These are phyloP conservation scores for Tenebrio molitor DNA, from an alignment of 1,140 invertebrate species.

Conservation along the genomic window DNA sequence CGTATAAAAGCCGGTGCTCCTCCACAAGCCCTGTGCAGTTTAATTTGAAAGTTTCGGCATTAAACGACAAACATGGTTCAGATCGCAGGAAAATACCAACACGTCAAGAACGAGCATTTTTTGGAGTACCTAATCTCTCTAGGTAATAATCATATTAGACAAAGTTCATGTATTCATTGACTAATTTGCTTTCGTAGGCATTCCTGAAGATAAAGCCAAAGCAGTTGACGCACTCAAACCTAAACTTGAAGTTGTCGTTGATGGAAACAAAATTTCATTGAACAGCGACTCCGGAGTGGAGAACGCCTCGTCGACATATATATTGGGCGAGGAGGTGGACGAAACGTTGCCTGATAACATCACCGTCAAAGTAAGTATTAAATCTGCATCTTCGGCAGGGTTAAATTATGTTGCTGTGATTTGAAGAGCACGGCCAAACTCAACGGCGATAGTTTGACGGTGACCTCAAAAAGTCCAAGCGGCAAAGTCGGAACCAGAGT, in stretches of 20 bases:
- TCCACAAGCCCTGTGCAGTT: background rate
- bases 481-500: slow-evolving; percentile 67
- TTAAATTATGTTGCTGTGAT: slow-evolving; percentile 49
- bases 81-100: slow-evolving; percentile 70
- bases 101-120: slow-evolving; percentile 73
- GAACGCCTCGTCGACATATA: slow-evolving; percentile 6
- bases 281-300: slow-evolving; percentile 34
- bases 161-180: background rate
- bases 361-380: slow-evolving; percentile 31
- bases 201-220: slow-evolving; percentile 41
- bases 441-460: slow-evolving; percentile 68
- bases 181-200: slow-evolving; percentile 31
- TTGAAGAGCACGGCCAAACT: slow-evolving; percentile 69
- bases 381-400: slow-evolving; percentile 55
- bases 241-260: slow-evolving; percentile 29
- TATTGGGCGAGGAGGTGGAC: slow-evolving; percentile 35
- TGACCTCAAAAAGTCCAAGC: slow-evolving; percentile 67
- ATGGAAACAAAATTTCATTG: slow-evolving; percentile 38
- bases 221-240: slow-evolving; percentile 36
- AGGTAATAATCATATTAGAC: slow-evolving; percentile 57
- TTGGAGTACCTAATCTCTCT: slow-evolving; percentile 70
- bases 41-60: background rate
- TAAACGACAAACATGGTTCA: slow-evolving; percentile 35
- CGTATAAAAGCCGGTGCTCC: background rate
- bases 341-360: slow-evolving; percentile 19